A percentile compares a stretch with the other conserved stretches of the same genome.
Conservation (phyloP, 2,113 vertebrate genomes). For the Silurus meridionalis region DNA sequence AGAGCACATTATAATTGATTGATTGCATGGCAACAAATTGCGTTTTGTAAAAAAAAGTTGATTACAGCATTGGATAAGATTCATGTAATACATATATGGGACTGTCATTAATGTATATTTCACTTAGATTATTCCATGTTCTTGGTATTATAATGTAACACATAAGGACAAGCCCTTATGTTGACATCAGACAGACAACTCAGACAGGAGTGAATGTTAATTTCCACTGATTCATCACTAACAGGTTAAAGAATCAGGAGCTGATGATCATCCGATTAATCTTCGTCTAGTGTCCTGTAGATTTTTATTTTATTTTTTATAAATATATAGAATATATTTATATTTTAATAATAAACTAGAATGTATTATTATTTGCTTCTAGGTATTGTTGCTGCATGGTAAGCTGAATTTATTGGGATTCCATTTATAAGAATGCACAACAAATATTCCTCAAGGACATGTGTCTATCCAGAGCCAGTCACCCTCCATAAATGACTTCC, state of each 20-base stretch:
- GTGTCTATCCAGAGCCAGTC: slow-evolving; percentile 32
- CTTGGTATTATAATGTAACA: too few species aligned
- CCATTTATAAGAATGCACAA: slow-evolving; percentile 17
- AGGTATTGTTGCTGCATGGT: background rate
- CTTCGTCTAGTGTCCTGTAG: background rate
- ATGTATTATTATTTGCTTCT: background rate
- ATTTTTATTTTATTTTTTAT: background rate
- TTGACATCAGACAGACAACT: background rate
- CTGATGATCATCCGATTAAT: background rate
- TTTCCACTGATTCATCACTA: background rate
- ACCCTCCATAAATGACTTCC: slow-evolving; percentile 45
- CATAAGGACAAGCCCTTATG: too few species aligned
- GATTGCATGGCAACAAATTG: background rate
- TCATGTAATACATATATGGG: too few species aligned
- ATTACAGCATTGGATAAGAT: background rate
- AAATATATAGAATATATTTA: background rate
- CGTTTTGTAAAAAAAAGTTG: background rate
- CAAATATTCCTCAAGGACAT: slow-evolving; percentile 46
- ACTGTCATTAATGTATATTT: too few species aligned
- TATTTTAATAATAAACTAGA: background rate
- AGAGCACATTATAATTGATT: background rate
- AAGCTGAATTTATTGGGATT: slow-evolving; percentile 6
- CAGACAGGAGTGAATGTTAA: background rate
- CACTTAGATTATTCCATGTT: too few species aligned
- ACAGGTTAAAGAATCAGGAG: background rate